Conservation (phyloP, 2,113 vertebrate genomes). For the Plectropomus leopardus region DNA sequence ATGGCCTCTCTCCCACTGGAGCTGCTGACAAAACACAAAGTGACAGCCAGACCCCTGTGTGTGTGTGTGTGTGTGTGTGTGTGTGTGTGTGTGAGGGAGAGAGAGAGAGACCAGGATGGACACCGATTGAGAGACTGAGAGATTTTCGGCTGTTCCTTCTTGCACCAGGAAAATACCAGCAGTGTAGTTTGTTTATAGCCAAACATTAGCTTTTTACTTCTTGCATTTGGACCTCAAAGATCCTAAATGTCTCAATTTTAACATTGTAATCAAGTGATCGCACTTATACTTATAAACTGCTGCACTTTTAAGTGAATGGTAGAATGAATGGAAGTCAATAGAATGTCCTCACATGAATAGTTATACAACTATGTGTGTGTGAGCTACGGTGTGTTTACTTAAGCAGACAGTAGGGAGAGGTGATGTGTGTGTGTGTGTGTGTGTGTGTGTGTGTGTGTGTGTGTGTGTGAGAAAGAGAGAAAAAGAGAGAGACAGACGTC, state of each 20-base stretch:
- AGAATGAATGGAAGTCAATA: constrained; percentile 1
- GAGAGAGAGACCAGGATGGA: neutral
- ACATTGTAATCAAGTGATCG: too few species aligned
- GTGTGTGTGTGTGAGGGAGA: neutral
- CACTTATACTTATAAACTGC: neutral
- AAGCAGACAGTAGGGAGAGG: constrained; percentile 50
- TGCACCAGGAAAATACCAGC: neutral
- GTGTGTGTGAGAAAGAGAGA: constrained; percentile 31
- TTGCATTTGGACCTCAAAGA: too few species aligned
- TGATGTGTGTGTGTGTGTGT: constrained; percentile 22
- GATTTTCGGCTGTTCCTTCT: constrained; percentile 23
- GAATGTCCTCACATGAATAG: constrained; percentile 27
- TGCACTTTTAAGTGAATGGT: neutral
- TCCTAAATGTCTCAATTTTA: neutral
- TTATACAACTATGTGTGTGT: constrained; percentile 18
- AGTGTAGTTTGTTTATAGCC: too few species aligned
- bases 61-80: constrained; percentile 32
- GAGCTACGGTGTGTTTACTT: constrained; percentile 43
- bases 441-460: constrained; percentile 30
- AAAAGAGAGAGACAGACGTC: constrained; percentile 83
- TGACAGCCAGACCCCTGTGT: constrained; percentile 70
- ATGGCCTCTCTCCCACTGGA: constrained; percentile 78
- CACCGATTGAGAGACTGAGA: constrained; percentile 37
- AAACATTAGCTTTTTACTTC: too few species aligned
- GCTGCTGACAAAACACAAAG: constrained; percentile 77